Conservation (phyloP, 2,888 invertebrate genomes). For the Sphinx pinastri region DNA sequence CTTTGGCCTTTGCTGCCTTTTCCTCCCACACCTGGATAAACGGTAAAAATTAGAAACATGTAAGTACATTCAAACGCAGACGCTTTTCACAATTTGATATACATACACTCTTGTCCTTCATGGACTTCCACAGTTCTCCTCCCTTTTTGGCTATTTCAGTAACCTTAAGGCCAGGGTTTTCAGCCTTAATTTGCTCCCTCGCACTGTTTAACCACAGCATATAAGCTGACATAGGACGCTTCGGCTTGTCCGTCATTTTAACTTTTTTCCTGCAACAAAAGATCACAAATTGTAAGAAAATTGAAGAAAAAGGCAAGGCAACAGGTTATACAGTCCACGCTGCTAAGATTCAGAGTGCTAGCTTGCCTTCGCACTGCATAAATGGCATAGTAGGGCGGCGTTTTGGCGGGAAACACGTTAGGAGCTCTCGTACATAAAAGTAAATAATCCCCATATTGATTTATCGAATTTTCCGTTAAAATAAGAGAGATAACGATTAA, state of each 20-base stretch:
- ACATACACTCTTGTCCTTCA: slow-evolving; percentile 93
- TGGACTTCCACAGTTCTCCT: slow-evolving; percentile 96
- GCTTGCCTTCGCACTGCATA: slow-evolving; percentile 57
- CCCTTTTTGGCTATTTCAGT: slow-evolving; percentile 97
- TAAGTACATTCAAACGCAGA: neutral
- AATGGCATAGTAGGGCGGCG: slow-evolving; percentile 67
- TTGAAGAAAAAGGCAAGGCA: slow-evolving; percentile 41
- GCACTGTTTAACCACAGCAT: slow-evolving; percentile 97
- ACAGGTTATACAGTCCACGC: slow-evolving; percentile 64
- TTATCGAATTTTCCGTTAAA: slow-evolving; percentile 39
- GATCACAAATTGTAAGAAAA: neutral
- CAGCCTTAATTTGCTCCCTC: slow-evolving; percentile 93
- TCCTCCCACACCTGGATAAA: slow-evolving; percentile 92
- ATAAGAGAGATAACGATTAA: slow-evolving; percentile 39
- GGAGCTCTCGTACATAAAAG: slow-evolving; percentile 39
- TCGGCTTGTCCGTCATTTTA: slow-evolving; percentile 95
- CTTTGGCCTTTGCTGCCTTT: slow-evolving; percentile 94
- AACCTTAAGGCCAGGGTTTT: slow-evolving; percentile 95
- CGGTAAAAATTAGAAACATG: slow-evolving; percentile 31
- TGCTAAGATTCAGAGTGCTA: slow-evolving; percentile 45
- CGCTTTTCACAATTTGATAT: slow-evolving; percentile 24
- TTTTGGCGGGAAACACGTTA: slow-evolving; percentile 83
- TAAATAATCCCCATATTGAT: slow-evolving; percentile 34
- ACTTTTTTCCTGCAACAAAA: slow-evolving; percentile 76
- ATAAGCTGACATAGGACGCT: slow-evolving; percentile 96